Evolutionary conservation across 2,113 vertebrate genomes (phyloP).

Genomic region (Oxygymnocypris stewartii): DNA sequence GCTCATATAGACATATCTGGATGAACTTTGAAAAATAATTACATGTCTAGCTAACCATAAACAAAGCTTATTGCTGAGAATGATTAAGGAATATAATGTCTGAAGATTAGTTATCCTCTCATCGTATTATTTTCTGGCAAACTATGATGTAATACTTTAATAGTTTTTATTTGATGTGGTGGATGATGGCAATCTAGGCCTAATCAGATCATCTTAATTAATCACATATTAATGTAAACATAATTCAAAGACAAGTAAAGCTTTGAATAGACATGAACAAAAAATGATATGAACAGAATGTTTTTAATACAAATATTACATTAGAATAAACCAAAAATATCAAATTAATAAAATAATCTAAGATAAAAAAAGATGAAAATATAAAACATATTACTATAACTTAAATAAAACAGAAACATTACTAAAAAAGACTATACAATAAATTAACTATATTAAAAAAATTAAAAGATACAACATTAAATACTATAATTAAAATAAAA

Average conservation of each 20-base stretch:
- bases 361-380: no score
- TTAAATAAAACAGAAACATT: no score
- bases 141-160: not conserved
- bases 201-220: conserved; percentile 9
- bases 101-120: not conserved
- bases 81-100: not conserved
- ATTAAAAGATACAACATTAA: no score
- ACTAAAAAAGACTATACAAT: no score
- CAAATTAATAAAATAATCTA: no score
- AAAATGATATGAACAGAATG: not conserved
- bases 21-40: conserved; percentile 6
- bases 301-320: no score
- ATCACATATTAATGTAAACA: not conserved
- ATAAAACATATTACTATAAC: no score
- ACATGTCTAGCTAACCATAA: not conserved
- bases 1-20: not conserved
- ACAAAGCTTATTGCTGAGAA: not conserved
- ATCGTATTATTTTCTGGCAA: not conserved
- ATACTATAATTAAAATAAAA: no score
- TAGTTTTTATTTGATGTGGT: not conserved
- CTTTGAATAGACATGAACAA: not conserved
- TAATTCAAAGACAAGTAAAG: not conserved
- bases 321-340: no score
- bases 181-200: not conserved
- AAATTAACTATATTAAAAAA: no score